These are phyloP conservation scores for Aleiodes sp. DNA, from an alignment of 1,140 invertebrate species.

Conservation along the genomic window DNA sequence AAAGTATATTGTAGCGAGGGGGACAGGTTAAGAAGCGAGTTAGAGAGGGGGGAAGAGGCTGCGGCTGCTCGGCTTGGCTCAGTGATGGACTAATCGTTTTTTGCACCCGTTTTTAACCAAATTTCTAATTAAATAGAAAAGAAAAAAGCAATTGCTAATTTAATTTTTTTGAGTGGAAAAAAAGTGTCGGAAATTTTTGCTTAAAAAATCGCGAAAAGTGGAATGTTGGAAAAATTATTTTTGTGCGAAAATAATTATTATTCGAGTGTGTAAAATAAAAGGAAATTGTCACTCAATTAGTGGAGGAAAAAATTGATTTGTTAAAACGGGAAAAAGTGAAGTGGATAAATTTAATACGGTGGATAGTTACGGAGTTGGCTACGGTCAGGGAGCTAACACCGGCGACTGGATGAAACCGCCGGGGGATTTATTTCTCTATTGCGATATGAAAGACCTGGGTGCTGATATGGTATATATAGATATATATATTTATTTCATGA, in stretches of 20 bases:
- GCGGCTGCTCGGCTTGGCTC: neutral
- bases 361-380: slow-evolving; percentile 66
- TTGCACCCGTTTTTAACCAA: neutral
- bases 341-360: slow-evolving; percentile 61
- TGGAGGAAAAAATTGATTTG: slow-evolving; percentile 48
- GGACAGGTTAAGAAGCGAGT: neutral
- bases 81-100: neutral
- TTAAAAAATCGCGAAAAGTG: no score
- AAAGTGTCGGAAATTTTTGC: no score
- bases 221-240: no score
- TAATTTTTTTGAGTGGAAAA: no score
- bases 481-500: no score
- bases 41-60: slow-evolving; percentile 19
- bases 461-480: slow-evolving; percentile 73
- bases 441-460: slow-evolving; percentile 79
- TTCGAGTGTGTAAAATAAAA: no score
- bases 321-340: slow-evolving; percentile 56
- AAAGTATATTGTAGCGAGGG: slow-evolving; percentile 9
- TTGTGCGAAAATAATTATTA: no score
- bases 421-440: slow-evolving; percentile 74
- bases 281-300: slow-evolving; percentile 40
- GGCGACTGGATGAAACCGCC: slow-evolving; percentile 73
- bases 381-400: slow-evolving; percentile 59
- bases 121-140: neutral
- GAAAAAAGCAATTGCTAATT: neutral